Conservation (phyloP, 2,888 invertebrate genomes). For the Colostygia pectinataria region DNA sequence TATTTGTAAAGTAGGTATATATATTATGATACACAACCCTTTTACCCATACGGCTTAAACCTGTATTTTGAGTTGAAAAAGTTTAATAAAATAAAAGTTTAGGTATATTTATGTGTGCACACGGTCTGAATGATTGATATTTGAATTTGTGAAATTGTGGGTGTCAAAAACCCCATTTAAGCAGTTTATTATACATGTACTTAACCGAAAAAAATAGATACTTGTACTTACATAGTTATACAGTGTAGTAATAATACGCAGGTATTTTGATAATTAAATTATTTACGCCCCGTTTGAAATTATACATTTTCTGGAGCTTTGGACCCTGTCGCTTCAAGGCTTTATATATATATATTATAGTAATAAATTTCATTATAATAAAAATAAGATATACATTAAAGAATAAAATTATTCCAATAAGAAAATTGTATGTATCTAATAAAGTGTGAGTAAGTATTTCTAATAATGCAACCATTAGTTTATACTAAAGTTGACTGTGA, state of each 20-base stretch:
- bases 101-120: not conserved
- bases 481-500: no score
- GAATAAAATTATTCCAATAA: conserved; percentile 4
- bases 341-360: conserved; percentile 2
- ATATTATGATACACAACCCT: conserved; percentile 79
- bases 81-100: not conserved
- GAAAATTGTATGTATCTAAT: conserved; percentile 7
- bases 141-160: no score
- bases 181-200: no score
- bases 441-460: no score
- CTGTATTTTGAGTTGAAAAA: conserved; percentile 7
- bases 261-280: conserved; percentile 1
- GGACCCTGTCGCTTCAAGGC: conserved; percentile 22
- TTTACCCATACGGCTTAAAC: conserved; percentile 63
- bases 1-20: conserved; percentile 57
- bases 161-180: no score
- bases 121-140: no score
- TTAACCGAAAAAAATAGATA: no score
- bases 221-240: not conserved
- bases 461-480: conserved; percentile 2
- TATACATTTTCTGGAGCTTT: conserved; percentile 1
- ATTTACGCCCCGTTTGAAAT: not conserved
- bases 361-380: conserved; percentile 3
- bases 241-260: not conserved
- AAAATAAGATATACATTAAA: conserved; percentile 4